Conservation (phyloP, 1,140 invertebrate genomes). For the Pollicipes pollicipes region DNA sequence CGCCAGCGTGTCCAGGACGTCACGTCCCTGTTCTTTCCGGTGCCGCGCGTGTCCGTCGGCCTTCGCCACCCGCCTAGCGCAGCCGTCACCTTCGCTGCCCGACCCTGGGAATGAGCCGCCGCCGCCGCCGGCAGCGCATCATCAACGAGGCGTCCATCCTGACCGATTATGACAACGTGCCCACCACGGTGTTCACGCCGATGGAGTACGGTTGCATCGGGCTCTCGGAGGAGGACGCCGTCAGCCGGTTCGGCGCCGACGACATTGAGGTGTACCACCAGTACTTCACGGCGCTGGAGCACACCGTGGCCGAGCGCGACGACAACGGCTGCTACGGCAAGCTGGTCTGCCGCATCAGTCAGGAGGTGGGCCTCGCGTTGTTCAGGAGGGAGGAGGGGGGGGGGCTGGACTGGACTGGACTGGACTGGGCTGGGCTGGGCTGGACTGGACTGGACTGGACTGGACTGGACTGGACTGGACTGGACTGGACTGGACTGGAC, state of each 20-base stretch:
- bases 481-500: no score
- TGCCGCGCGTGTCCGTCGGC: no score
- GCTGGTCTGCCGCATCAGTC: constrained; percentile 35
- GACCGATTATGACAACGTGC: constrained; percentile 83
- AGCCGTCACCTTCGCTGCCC: no score
- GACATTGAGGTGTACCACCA: constrained; percentile 63
- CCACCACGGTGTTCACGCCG: constrained; percentile 93
- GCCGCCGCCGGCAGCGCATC: constrained; percentile 39
- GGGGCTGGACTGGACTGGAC: no score
- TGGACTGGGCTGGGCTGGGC: no score
- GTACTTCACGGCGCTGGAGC: constrained; percentile 87
- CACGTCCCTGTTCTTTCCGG: not conserved
- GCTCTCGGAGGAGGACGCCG: constrained; percentile 75
- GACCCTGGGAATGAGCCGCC: no score
- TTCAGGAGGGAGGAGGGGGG: not conserved
- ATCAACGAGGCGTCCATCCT: constrained; percentile 37
- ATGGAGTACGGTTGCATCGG: constrained; percentile 91
- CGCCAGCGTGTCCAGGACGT: no score
- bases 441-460: no score
- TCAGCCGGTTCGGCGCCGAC: constrained; percentile 36
- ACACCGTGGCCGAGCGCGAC: constrained; percentile 64
- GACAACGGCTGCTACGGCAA: constrained; percentile 42
- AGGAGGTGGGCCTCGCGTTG: constrained; percentile 28
- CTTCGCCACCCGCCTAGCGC: no score
- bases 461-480: no score